These are phyloP conservation scores for Falco peregrinus DNA, from an alignment of 2,797 vertebrate species.

Conservation along the genomic window DNA sequence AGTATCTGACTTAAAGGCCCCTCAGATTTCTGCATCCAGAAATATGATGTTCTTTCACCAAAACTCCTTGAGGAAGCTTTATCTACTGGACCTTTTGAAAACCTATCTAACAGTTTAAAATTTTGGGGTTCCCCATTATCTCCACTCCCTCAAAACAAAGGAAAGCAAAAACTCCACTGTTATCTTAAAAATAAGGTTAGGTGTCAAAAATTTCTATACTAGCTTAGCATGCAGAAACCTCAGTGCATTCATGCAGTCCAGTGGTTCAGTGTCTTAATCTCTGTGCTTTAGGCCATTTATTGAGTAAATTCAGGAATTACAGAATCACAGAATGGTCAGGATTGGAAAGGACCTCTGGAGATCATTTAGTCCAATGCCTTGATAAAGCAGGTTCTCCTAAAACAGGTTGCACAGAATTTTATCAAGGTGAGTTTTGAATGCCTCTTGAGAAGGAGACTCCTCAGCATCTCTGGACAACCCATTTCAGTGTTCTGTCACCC, in stretches of 20 bases:
- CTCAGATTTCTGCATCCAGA: background rate
- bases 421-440: too few species aligned
- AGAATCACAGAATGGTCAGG: too few species aligned
- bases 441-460: too few species aligned
- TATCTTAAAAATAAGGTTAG: background rate
- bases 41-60: background rate
- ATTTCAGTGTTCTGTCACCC: too few species aligned
- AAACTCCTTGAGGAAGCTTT: background rate
- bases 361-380: too few species aligned
- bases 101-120: background rate
- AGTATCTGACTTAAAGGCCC: background rate
- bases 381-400: too few species aligned
- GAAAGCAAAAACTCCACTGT: fast-evolving
- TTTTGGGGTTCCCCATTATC: background rate
- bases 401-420: too few species aligned
- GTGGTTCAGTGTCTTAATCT: background rate
- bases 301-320: background rate
- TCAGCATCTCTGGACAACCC: too few species aligned
- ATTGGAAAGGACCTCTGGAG: too few species aligned
- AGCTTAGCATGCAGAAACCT: background rate
- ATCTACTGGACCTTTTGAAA: background rate
- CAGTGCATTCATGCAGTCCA: background rate
- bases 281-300: background rate
- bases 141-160: fast-evolving
- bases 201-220: background rate